Evolutionary conservation across 35 echinoderm and acorn worm genomes (phyloP).

Genomic region (Holothuria glaberrima): DNA sequence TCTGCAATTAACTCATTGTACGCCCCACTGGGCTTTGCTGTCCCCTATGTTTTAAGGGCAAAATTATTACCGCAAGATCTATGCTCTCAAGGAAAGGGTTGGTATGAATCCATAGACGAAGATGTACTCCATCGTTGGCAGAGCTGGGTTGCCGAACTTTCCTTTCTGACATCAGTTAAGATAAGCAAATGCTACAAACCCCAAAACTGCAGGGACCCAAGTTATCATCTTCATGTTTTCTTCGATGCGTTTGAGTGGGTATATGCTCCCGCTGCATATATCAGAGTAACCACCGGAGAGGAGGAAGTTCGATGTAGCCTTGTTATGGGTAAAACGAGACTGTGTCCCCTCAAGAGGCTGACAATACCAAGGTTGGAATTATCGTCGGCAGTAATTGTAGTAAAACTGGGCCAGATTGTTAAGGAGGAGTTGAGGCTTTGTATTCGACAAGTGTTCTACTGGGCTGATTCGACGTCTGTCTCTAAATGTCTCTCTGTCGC

Average conservation of each 20-base stretch:
- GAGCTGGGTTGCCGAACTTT: no score
- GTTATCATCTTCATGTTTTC: no score
- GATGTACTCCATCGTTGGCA: background rate
- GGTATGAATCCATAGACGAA: no score
- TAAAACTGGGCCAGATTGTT: conserved; percentile 14
- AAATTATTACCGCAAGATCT: conserved; percentile 1
- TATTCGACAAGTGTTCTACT: conserved; percentile 9
- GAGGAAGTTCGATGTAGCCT: no score
- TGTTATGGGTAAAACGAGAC: no score
- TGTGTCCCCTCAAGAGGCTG: no score
- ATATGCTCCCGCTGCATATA: conserved; percentile 44
- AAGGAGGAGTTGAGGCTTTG: conserved; percentile 50
- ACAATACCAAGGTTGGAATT: conserved; percentile 62
- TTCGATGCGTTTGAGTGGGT: no score
- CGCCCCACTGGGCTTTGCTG: background rate
- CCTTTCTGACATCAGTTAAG: no score
- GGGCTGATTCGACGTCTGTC: conserved; percentile 60
- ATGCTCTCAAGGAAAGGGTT: background rate
- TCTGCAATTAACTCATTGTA: conserved; percentile 9
- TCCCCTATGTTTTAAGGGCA: background rate
- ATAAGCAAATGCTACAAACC: no score
- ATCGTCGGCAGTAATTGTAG: conserved; percentile 36
- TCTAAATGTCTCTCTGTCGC: conserved; percentile 53
- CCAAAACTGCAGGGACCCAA: no score
- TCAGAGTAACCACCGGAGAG: conserved; percentile 50